Evolutionary conservation across 2,113 vertebrate genomes (phyloP).

Genomic region (Callorhinus ursinus): DNA sequence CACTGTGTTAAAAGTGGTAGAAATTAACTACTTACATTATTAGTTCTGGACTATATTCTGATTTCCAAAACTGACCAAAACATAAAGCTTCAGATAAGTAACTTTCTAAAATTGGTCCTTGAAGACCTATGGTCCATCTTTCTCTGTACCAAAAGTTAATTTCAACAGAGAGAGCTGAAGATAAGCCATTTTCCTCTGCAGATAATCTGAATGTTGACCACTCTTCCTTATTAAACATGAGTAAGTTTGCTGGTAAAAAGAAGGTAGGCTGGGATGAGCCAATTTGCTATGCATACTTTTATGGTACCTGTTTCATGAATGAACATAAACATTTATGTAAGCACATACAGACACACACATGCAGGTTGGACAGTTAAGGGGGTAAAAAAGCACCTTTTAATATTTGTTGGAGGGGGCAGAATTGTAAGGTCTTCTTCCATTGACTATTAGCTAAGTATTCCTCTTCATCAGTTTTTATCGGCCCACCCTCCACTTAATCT

Average conservation of each 20-base stretch:
- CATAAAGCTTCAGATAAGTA: not conserved
- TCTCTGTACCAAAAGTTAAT: not conserved
- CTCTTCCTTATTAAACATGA: not conserved
- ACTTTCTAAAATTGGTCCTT: not conserved
- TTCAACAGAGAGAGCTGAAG: not conserved
- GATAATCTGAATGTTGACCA: not conserved
- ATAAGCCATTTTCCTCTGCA: not conserved
- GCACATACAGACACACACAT: not conserved
- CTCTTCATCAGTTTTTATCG: not conserved
- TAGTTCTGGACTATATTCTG: constrained; percentile 18
- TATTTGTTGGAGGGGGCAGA: not conserved
- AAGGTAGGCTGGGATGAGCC: not conserved
- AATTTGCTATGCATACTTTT: not conserved
- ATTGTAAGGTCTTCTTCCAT: not conserved
- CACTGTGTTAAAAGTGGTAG: not conserved
- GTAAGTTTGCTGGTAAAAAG: not conserved
- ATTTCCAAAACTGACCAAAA: not conserved
- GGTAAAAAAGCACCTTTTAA: not conserved
- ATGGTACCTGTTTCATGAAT: not conserved
- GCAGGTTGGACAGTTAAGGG: not conserved
- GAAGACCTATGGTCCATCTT: not conserved
- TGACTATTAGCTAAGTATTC: constrained; percentile 19
- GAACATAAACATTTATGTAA: not conserved
- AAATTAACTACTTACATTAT: not conserved
- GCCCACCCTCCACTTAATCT: constrained; percentile 4